Evolutionary conservation across 2,797 vertebrate species (phyloP), one percentile per base, ranked within the genome.

Genomic region (Crenuchus spilurus): DNA sequence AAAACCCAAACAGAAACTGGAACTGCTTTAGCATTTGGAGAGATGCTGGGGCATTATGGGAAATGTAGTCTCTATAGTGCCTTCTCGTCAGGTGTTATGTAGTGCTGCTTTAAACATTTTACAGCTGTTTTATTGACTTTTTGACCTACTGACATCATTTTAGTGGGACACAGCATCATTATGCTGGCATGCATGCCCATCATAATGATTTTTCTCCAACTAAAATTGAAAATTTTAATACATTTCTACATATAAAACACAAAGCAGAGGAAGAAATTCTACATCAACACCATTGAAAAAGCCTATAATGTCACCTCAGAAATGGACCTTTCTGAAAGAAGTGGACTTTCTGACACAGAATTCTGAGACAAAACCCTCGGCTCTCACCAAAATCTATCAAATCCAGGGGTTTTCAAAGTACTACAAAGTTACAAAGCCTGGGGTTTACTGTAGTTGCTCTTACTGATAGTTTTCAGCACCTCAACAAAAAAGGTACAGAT

Each of bases 381-480:
- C 3, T 54, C 51, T 54, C 14, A 13, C 14, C 1, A 2, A 14
- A 31, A 54, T 28, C 26, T 54, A 14, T 54, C 14, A 28, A 54
- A 54, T 54, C 51, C 51, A 30, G 51, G 14, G 31, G 51, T 54
- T 54, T 31, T 54, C 24, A n/a, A 30, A 54, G 51, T 30, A 14
- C 26, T 54, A 30, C 51, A 30, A 26, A 52, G 49, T 52, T 52
- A 24, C 28, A 52, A 54, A 54, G 13, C 26, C 51, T 14, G 7
- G 51, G 51, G 26, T 54, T 54, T 54, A 54, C 51, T 54, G 26
- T 30, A 28, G 26, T 7, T 7, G 51, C 6, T 54, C 26, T 54
- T 54, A 28, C 51, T 30, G 51, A 30, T 54, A 11, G 51, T 14
- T 54, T 54, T 28, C 24, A 16, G 24, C 51, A 30, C 13, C 51